Base-by-base conservation (phyloP, 2,113 vertebrate species). In the Ictalurus furcatus region DNA sequence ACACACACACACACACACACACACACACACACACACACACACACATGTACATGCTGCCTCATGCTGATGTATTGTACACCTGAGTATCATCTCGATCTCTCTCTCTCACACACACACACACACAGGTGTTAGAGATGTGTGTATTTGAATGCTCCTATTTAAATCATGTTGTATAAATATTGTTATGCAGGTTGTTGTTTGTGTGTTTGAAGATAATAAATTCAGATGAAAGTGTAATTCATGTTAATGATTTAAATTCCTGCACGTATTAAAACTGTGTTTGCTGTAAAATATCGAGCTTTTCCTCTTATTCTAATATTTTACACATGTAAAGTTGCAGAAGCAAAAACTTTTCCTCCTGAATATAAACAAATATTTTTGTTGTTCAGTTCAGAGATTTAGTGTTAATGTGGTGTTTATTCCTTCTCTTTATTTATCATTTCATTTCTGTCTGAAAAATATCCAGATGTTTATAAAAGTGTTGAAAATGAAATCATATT, bases 81-180 rank as follows among this genome's bases (percentile, higher is more conserved):
- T 71, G 0, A 61, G 59, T 61, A 61, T 61, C 59, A 13, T 61
- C 59, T 59, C 58, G 4, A 1, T 59, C 4, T 54, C 52, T 54
- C 52, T 58, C 56, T 16, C 65, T n/a, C 65, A 14, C 65, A n/a
- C 65, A 69, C 65, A 69, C 65, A 67, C 28, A 69, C 65, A 69
- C 65, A 69, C 65, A 79, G 69, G 69, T 80, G 59, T 63, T 58
- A 3, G 84, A 67, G 44, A 6, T 61, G 85, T 69, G n/a, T 85
- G 37, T 3, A 2, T 86, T 88, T 25, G 76, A 54, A 69, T 86
- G 71, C 37, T 44, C 16, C 13, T 81, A 13, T 58, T 25, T 81
- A 56, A 86, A 48, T 40, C 23, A 12, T 65, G n/a, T 28, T 95
- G 92, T 94, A 89, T 83, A 92, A n/a, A 25, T 85, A 90, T 91